Evolutionary conservation across 2,797 vertebrate species (phyloP).

Genomic region (Leptatherina wallacei): DNA sequence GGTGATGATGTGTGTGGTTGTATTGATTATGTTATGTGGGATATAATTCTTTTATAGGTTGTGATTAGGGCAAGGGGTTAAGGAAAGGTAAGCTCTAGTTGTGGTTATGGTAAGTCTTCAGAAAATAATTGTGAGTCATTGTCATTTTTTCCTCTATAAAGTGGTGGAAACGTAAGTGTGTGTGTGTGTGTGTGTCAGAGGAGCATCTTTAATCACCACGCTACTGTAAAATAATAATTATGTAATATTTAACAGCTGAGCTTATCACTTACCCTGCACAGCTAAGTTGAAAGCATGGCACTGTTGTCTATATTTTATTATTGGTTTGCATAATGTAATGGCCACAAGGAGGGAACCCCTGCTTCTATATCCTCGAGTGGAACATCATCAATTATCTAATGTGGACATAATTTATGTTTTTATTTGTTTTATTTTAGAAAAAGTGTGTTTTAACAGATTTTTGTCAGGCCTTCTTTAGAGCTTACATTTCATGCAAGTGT

Average conservation of each 20-base stretch:
- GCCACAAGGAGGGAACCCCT: conserved; percentile 20
- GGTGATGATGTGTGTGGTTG: conserved; percentile 7
- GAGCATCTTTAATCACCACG: conserved; percentile 57
- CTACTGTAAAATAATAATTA: conserved; percentile 59
- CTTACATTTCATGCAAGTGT: conserved; percentile 27
- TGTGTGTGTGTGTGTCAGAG: conserved; percentile 18
- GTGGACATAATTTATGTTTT: conserved; percentile 33
- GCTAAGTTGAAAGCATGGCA: conserved; percentile 22
- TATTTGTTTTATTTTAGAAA: conserved; percentile 40
- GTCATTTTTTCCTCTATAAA: conserved; percentile 1
- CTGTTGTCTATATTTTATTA: conserved; percentile 42
- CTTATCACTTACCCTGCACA: conserved; percentile 43
- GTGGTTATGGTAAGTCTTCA: not conserved
- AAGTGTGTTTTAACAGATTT: conserved; percentile 49
- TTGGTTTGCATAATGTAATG: conserved; percentile 44
- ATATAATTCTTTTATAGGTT: not conserved
- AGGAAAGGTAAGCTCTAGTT: not conserved
- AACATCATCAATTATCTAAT: conserved; percentile 29
- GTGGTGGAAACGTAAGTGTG: not conserved
- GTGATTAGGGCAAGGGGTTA: not conserved
- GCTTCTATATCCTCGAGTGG: conserved; percentile 7
- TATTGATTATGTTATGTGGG: not conserved
- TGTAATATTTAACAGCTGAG: conserved; percentile 54
- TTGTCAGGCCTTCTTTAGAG: conserved; percentile 2
- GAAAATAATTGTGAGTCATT: not conserved